phyloP scores from a whole-genome alignment of 1,140 invertebrate species.

The Drosophila setifemur region DNA sequence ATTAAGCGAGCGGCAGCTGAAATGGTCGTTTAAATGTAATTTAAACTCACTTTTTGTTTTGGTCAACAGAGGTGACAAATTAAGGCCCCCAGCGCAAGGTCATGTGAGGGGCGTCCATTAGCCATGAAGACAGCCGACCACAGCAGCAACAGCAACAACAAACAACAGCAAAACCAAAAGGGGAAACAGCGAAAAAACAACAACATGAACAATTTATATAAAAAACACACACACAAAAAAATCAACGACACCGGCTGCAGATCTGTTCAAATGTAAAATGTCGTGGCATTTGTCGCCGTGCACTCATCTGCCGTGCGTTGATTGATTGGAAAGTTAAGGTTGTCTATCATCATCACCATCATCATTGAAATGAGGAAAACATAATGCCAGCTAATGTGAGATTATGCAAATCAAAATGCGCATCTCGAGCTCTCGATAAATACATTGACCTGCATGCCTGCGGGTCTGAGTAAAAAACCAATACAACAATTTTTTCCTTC shows the following conservation, averaged over 20 bases:
- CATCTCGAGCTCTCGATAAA: conserved; percentile 42
- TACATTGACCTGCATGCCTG: conserved; percentile 48
- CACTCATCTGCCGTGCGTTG: conserved; percentile 10
- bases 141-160: not conserved
- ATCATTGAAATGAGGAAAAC: conserved; percentile 41
- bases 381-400: conserved; percentile 59
- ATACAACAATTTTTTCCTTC: conserved; percentile 13
- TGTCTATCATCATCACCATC: conserved; percentile 23
- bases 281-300: conserved; percentile 30
- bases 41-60: conserved; percentile 53
- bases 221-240: conserved; percentile 6
- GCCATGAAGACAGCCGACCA: conserved; percentile 51
- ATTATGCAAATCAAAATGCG: conserved; percentile 54
- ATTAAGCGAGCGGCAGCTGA: conserved; percentile 56
- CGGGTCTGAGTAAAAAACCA: conserved; percentile 16
- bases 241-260: conserved; percentile 49
- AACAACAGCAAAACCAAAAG: conserved; percentile 15
- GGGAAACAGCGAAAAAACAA: conserved; percentile 1
- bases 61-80: conserved; percentile 74
- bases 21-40: conserved; percentile 77
- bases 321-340: conserved; percentile 71
- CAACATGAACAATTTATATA: conserved; percentile 29
- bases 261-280: conserved; percentile 24
- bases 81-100: conserved; percentile 65
- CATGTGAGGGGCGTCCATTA: conserved; percentile 77